Conservation (phyloP, 2,888 invertebrate species). For the Lithophane semibrunnea region DNA sequence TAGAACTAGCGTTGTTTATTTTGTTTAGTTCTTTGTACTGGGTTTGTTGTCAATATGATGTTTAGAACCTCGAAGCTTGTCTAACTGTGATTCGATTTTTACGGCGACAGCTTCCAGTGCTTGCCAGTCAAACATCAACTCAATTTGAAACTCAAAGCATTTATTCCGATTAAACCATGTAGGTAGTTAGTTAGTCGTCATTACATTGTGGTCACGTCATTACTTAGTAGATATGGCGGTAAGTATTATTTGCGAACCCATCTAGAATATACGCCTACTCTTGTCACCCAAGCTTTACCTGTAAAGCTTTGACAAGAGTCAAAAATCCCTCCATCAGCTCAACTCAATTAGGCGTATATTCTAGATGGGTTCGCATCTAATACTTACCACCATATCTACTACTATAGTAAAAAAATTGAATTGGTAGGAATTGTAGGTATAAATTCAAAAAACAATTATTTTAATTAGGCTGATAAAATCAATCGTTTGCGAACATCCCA, state of each 20-base stretch:
- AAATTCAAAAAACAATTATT: background rate
- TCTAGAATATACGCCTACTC: background rate
- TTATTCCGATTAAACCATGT: background rate
- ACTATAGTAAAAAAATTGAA: no score
- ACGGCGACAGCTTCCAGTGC: background rate
- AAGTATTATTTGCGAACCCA: background rate
- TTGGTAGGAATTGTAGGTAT: background rate
- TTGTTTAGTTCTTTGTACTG: slow-evolving; percentile 12
- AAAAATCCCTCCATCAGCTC: no score
- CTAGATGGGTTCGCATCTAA: no score
- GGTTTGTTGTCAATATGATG: slow-evolving; percentile 7
- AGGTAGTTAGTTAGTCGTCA: no score
- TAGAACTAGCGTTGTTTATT: slow-evolving; percentile 9
- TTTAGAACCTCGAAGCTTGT: background rate
- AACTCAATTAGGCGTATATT: no score
- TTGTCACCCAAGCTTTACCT: no score
- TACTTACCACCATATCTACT: no score
- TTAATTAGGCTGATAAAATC: background rate
- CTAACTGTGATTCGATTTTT: background rate
- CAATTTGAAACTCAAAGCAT: background rate
- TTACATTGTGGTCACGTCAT: no score
- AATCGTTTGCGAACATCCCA: background rate
- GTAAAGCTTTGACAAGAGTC: no score
- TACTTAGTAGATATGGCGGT: no score
- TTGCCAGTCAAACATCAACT: background rate